These are phyloP conservation scores for Emydoidea blandingii DNA, from an alignment of 2,797 vertebrate species.

Conservation along the genomic window DNA sequence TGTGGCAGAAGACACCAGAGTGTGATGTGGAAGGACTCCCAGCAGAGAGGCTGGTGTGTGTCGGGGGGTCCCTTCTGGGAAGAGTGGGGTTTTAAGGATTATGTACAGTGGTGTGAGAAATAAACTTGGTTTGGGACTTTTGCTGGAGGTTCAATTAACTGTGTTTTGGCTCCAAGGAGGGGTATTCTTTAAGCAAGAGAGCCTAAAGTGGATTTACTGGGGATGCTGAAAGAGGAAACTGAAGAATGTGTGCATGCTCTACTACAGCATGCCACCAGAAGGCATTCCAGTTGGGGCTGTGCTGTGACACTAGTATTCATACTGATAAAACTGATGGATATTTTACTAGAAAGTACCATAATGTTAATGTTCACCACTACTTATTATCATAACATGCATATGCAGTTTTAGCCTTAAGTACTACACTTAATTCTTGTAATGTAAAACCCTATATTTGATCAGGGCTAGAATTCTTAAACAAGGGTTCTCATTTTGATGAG, in stretches of 20 bases:
- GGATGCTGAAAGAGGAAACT: background rate
- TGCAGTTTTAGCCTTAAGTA: background rate
- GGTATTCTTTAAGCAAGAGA: background rate
- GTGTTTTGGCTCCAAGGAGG: background rate
- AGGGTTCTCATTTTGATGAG: constrained; percentile 30
- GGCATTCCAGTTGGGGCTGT: background rate
- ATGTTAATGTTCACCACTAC: constrained; percentile 16
- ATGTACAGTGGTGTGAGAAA: background rate
- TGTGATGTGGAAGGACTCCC: background rate
- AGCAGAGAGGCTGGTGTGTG: too few relatives aligned
- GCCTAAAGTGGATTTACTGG: background rate
- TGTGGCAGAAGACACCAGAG: background rate
- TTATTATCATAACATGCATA: constrained; percentile 19
- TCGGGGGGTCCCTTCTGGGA: background rate
- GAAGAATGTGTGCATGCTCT: background rate
- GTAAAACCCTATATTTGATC: background rate
- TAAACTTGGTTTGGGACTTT: background rate
- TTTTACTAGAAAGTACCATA: background rate
- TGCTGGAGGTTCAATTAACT: background rate
- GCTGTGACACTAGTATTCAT: background rate
- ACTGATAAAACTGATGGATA: background rate
- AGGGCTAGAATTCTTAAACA: background rate
- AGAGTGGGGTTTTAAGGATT: background rate
- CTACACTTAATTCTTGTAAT: constrained; percentile 10
- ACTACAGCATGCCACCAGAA: background rate